Conservation (phyloP, 2,113 vertebrate species). For the Callionymus lyra region DNA sequence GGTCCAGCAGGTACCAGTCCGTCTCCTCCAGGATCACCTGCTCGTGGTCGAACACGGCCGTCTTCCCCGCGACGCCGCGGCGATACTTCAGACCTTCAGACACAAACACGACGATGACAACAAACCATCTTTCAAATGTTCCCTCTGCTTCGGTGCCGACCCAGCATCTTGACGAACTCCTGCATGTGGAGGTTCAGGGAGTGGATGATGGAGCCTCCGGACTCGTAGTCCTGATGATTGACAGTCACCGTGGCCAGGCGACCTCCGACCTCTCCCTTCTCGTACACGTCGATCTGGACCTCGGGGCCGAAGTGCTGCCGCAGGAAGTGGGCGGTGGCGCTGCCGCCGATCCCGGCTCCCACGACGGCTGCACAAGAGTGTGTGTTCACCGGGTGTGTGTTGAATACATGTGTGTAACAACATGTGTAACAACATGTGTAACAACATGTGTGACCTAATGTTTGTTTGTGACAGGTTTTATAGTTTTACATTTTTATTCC, state of each 20-base stretch:
- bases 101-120: background rate
- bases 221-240: constrained; percentile 90
- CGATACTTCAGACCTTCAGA: constrained; percentile 83
- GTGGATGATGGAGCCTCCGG: constrained; percentile 85
- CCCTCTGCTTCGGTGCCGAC: no score
- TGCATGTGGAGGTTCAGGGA: constrained; percentile 95
- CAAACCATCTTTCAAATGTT: no score
- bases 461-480: no score
- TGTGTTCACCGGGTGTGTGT: no score
- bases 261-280: constrained; percentile 79
- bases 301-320: constrained; percentile 92
- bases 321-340: constrained; percentile 82
- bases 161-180: constrained; percentile 89
- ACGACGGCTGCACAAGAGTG: constrained; percentile 72
- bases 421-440: no score
- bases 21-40: constrained; percentile 91
- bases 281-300: constrained; percentile 87
- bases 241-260: constrained; percentile 87
- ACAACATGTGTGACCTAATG: no score
- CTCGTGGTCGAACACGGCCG: constrained; percentile 83
- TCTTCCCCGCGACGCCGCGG: constrained; percentile 82
- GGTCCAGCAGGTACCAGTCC: constrained; percentile 93
- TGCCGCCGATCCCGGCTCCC: constrained; percentile 89
- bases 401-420: no score
- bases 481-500: no score